Base-by-base conservation (phyloP, 2,797 vertebrate genomes). In the Alectoris magna region DNA sequence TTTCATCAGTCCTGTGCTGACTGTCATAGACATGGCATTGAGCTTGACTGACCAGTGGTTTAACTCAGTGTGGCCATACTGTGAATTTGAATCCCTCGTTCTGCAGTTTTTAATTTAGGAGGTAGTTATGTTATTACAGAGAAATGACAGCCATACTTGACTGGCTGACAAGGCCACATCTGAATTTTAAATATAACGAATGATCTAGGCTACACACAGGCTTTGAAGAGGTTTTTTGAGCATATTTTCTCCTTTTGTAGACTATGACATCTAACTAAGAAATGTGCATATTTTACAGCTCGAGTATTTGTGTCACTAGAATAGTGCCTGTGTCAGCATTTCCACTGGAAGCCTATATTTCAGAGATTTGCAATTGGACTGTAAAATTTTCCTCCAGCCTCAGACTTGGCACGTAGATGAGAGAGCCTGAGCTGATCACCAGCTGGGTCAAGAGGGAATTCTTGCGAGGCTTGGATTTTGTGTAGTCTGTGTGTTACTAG, bases 261-360 rank as follows among this genome's bases (percentile, higher is more conserved):
- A 69, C 31, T 51, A 81, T 59, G 90, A 85, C 88, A 90, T 97
- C 96, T 90, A 97, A 67, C 93, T 90, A 92, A 97, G 89, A 88
- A 94, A 92, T 83, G 73, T 80, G 60, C 49, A 58, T 94, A 94
- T 93, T 96, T 96, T 96, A 91, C 84, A 95, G 94, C 73, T 96
- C 96, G 90, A 97, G 92, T 97, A 97, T 94, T 91, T 96, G 73
- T 97, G 96, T 95, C 93, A 82, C 79, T 79, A 88, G 69, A 95
- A 93, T 94, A 89, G 92, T 5, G 88, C 39, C 92, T 62, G 36
- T 89, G 96, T 96, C 97, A 97, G 91, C 92, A 3, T 97, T 98
- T 97, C 97, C 96, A 97, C 90, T 96, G 92, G 91, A 96, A 97
- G 91, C 93, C 91, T 84, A 36, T 95, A 96, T 88, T 96, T 89